phyloP scores from a whole-genome alignment of 2,888 invertebrate genomes.

The Nematopogon swammerdamellus region DNA sequence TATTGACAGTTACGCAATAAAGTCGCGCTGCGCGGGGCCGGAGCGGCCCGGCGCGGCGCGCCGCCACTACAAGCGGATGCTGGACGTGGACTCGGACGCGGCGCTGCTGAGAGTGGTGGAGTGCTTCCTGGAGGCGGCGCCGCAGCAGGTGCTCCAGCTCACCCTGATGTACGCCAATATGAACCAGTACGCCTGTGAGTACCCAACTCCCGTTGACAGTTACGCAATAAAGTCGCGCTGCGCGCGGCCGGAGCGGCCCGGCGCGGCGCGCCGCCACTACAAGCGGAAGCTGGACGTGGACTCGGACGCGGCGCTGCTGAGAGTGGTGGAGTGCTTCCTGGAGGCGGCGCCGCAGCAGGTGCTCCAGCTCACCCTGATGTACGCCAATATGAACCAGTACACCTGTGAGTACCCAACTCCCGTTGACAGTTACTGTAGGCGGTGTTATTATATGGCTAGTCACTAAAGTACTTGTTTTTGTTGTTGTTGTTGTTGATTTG shows the following conservation, averaged over 20 bases:
- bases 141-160: conserved; percentile 74
- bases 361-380: conserved; percentile 67
- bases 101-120: conserved; percentile 74
- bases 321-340: conserved; percentile 77
- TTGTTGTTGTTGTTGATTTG: too few species aligned
- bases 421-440: too few species aligned
- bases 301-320: conserved; percentile 71
- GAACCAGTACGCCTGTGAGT: conserved; percentile 50
- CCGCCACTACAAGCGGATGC: conserved; percentile 68
- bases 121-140: conserved; percentile 78
- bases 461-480: too few species aligned
- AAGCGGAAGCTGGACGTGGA: conserved; percentile 75
- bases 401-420: conserved; percentile 55
- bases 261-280: conserved; percentile 64
- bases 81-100: conserved; percentile 77
- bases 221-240: conserved; percentile 66
- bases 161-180: conserved; percentile 62
- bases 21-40: conserved; percentile 61
- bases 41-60: conserved; percentile 54
- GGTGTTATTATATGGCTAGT: too few species aligned
- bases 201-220: too few species aligned
- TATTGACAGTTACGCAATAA: conserved; percentile 55
- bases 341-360: conserved; percentile 81
- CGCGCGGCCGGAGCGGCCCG: conserved; percentile 51
- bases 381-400: conserved; percentile 52